Evolutionary conservation across 2,113 vertebrate species (phyloP).

Genomic region (Cheilinus undulatus): DNA sequence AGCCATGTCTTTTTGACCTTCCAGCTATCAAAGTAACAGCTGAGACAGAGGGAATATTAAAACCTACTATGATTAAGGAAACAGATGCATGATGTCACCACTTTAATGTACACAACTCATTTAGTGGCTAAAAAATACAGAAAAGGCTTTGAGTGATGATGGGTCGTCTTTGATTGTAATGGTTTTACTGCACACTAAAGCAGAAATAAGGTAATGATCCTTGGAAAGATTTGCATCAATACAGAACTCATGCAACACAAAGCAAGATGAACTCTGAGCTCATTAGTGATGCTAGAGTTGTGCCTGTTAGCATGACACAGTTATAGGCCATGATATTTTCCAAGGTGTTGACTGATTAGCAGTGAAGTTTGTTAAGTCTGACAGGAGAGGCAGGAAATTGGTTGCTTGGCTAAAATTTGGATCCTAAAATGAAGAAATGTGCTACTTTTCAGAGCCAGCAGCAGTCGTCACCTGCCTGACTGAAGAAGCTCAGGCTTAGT

Average conservation of each 20-base stretch:
- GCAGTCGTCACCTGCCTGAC: slow-evolving; percentile 1
- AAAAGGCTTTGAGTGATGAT: too few relatives aligned
- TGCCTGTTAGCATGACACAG: slow-evolving; percentile 24
- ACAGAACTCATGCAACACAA: slow-evolving; percentile 2
- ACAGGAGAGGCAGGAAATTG: slow-evolving; percentile 12
- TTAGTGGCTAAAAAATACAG: too few relatives aligned
- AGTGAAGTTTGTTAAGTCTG: slow-evolving; percentile 10
- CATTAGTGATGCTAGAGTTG: slow-evolving; percentile 46
- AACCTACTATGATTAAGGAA: neutral
- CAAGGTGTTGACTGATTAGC: slow-evolving; percentile 24
- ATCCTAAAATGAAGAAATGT: slow-evolving; percentile 7
- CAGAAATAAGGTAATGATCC: neutral
- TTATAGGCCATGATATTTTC: slow-evolving; percentile 13
- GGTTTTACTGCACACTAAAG: neutral
- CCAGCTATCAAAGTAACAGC: neutral
- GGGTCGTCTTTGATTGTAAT: neutral
- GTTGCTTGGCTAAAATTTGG: slow-evolving; percentile 24
- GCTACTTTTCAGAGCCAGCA: neutral
- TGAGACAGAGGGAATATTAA: neutral
- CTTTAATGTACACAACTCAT: too few relatives aligned
- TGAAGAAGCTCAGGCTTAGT: slow-evolving; percentile 8
- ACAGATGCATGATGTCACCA: neutral
- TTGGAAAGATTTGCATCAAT: slow-evolving; percentile 1
- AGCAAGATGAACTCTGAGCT: slow-evolving; percentile 3
- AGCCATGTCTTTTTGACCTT: neutral